These are phyloP conservation scores for Nematolebias whitei DNA, from an alignment of 2,113 vertebrate genomes.

Conservation along the genomic window DNA sequence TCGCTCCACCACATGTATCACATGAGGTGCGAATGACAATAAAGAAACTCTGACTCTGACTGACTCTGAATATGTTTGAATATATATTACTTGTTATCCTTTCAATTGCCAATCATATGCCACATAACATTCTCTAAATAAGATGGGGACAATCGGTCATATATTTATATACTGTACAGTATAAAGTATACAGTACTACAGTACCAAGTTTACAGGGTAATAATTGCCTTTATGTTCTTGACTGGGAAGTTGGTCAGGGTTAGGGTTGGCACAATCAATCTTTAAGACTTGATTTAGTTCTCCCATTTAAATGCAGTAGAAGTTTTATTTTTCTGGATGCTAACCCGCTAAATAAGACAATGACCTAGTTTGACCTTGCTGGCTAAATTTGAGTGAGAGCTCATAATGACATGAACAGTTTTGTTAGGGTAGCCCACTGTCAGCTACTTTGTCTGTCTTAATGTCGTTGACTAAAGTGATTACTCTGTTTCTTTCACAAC, in stretches of 20 bases:
- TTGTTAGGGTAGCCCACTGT: constrained; percentile 10
- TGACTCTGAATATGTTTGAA: too few relatives aligned
- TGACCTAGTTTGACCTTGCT: constrained; percentile 53
- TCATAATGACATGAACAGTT: constrained; percentile 37
- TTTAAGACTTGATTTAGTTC: neutral
- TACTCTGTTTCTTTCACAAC: constrained; percentile 4
- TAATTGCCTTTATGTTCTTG: neutral
- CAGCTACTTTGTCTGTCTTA: constrained; percentile 1
- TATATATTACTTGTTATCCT: neutral
- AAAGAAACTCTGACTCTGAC: too few relatives aligned
- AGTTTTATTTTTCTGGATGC: constrained; percentile 36
- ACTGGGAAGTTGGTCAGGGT: neutral
- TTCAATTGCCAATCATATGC: too few relatives aligned
- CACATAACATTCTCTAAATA: too few relatives aligned
- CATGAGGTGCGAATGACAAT: too few relatives aligned
- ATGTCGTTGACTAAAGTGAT: constrained; percentile 2
- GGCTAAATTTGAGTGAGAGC: constrained; percentile 57
- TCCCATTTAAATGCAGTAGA: neutral
- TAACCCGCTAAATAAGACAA: constrained; percentile 26
- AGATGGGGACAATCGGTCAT: neutral
- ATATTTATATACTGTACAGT: too few relatives aligned
- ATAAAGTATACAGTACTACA: too few relatives aligned
- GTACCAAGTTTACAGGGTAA: neutral
- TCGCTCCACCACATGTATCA: too few relatives aligned
- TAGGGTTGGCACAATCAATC: too few relatives aligned